A percentile compares a stretch with the other conserved stretches of the same genome.
These are phyloP conservation scores for Falco concolor DNA, from an alignment of 2,797 vertebrate species.

Conservation along the genomic window DNA sequence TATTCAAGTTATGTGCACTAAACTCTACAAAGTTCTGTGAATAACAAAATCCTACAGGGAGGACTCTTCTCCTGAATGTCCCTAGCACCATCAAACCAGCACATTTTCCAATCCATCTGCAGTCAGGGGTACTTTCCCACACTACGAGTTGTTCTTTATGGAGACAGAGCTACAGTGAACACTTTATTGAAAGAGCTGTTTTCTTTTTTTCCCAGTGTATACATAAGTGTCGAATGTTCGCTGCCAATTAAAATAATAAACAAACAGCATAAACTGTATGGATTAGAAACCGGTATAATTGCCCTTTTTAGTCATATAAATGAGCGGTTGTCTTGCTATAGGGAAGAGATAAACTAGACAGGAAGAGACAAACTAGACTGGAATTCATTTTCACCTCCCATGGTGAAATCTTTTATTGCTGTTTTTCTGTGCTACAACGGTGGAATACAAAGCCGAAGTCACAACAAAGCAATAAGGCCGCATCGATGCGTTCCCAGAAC, in stretches of 20 bases:
- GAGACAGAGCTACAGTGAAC: background rate
- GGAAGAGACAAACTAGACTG: background rate
- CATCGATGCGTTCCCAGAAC: background rate
- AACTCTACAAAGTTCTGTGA: background rate
- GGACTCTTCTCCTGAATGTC: background rate
- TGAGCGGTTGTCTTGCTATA: background rate
- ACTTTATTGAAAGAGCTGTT: background rate
- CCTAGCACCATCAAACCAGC: background rate
- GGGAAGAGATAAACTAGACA: background rate
- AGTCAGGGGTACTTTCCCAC: background rate
- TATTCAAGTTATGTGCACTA: background rate
- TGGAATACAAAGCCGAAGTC: background rate
- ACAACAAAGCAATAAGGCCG: background rate
- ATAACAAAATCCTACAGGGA: background rate
- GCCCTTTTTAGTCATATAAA: slow-evolving; percentile 43
- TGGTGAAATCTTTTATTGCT: slow-evolving; percentile 3
- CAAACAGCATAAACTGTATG: slow-evolving; percentile 15
- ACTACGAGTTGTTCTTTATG: background rate
- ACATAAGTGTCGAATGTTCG: background rate
- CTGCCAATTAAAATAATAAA: slow-evolving; percentile 67
- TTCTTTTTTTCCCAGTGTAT: background rate
- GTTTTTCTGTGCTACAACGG: background rate
- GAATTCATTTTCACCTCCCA: slow-evolving; percentile 41
- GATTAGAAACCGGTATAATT: slow-evolving; percentile 36
- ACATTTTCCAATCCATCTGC: background rate